Evolutionary conservation across 2,113 vertebrate genomes (phyloP).

Genomic region (Cheirogaleus medius): DNA sequence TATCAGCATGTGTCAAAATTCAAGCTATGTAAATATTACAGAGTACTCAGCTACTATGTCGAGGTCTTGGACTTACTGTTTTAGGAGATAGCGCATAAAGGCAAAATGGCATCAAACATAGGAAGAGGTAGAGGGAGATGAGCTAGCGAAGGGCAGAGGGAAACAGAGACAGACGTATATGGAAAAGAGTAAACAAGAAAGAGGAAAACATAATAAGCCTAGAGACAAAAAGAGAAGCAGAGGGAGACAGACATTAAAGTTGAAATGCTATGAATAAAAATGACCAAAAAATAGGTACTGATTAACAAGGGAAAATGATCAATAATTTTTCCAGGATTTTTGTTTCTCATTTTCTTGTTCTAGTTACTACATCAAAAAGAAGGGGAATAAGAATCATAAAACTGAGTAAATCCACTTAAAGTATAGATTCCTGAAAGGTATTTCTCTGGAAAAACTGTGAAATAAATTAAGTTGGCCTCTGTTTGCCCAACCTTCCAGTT

Average conservation of each 20-base stretch:
- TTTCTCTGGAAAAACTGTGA: neutral
- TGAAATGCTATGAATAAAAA: constrained; percentile 6
- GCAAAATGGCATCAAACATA: neutral
- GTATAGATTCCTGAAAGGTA: neutral
- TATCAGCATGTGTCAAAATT: neutral
- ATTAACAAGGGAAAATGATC: neutral
- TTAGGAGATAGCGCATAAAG: neutral
- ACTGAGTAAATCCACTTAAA: constrained; percentile 8
- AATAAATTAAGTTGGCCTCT: neutral
- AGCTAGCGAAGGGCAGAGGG: neutral
- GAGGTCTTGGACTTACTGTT: neutral
- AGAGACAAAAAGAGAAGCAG: neutral
- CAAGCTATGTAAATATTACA: neutral
- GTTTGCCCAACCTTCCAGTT: neutral
- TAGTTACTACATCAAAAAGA: constrained; percentile 6
- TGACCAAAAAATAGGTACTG: neutral
- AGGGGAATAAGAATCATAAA: neutral
- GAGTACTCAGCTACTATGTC: neutral
- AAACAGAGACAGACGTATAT: neutral
- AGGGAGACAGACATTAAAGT: neutral
- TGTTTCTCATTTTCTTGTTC: constrained; percentile 7
- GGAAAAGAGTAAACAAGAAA: neutral
- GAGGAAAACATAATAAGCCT: neutral
- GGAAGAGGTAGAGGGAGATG: neutral
- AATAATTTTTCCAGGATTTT: neutral